Base-by-base conservation (phyloP, 2,113 vertebrate species). In the Halcyon malimbica region DNA sequence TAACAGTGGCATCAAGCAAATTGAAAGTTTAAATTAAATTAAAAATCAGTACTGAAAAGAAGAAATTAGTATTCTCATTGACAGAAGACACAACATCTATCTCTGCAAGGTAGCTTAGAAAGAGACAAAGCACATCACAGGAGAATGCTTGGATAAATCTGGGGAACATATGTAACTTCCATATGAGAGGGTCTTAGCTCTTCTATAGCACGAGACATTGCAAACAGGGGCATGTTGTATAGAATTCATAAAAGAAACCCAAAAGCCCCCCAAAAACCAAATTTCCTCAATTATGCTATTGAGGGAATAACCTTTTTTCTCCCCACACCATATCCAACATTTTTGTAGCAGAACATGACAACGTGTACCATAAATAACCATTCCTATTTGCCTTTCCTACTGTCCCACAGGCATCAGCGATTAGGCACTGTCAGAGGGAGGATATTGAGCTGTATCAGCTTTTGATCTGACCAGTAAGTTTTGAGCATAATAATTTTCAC, bases 241-340 rank as follows among this genome's bases (percentile, higher is more conserved):
- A 73, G 21, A 16, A 60, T 33, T 51, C 3, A 39, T 59, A 10
- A n/a, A 33, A 57, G 33, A 31, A 56, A 56, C 14, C 48, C 51
- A 53, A 53, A 54, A 35, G 35, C 35, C 35, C 35, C 35, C 35
- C 23, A 25, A 29, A 3, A 54, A 17, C 2, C 21, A 20, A 29
- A 3, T 8, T 8, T 74, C 6, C 10, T 54, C 67, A 73, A 44
- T 70, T 78, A 5, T 31, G 11, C 7, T 74, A 3, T 37, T 71
- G 24, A 50, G 9, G 12, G 16, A 83, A 21, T 13, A 63, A 24
- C 1, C 1, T 37, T 70, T 78, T 54, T 71, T 54, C 2, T 67
- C 33, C 15, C 2, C 5, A 17, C 4, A 29, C 3, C 4, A 4
- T 20, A 64, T n/a, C 7, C 64, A 31, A 59, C 1, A 16, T 42